phyloP scores from a whole-genome alignment of 2,888 invertebrate genomes.

The Cosmopolites sordidus region DNA sequence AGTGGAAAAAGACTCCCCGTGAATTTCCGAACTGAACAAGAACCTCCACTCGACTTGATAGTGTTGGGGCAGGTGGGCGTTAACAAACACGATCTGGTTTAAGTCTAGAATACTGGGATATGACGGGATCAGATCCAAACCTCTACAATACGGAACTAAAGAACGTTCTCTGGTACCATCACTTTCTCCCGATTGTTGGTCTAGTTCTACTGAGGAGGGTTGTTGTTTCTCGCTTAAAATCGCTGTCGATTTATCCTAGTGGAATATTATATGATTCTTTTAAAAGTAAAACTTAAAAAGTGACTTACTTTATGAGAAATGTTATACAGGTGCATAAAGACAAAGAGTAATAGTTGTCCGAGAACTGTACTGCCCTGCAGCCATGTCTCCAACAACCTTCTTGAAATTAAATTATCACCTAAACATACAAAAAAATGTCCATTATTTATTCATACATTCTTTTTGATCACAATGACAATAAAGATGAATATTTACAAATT shows the following conservation, averaged over 20 bases:
- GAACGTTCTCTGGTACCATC: constrained; percentile 50
- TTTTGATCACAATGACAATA: no score
- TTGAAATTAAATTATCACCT: constrained; percentile 20
- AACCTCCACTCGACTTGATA: constrained; percentile 80
- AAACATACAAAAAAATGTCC: no score
- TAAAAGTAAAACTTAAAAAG: no score
- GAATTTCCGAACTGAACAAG: constrained; percentile 78
- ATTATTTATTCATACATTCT: no score
- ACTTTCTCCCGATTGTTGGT: constrained; percentile 29
- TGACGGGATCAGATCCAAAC: constrained; percentile 68
- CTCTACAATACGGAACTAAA: constrained; percentile 54
- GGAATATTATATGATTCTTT: background rate
- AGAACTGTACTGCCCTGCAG: constrained; percentile 50
- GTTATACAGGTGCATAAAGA: constrained; percentile 53
- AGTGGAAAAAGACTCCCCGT: constrained; percentile 88
- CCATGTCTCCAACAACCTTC: constrained; percentile 50
- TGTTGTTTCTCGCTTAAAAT: constrained; percentile 26
- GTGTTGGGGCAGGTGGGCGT: constrained; percentile 71
- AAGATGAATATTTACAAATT: no score
- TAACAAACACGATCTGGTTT: constrained; percentile 75
- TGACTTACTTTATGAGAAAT: constrained; percentile 52
- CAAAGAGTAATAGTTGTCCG: constrained; percentile 51
- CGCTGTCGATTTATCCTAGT: constrained; percentile 18
- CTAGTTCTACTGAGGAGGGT: constrained; percentile 9
- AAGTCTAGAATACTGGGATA: constrained; percentile 73